Evolutionary conservation across 1,140 invertebrate species (phyloP), one percentile per base, ranked within the genome.

Genomic region (Mesaphorura yosii): DNA sequence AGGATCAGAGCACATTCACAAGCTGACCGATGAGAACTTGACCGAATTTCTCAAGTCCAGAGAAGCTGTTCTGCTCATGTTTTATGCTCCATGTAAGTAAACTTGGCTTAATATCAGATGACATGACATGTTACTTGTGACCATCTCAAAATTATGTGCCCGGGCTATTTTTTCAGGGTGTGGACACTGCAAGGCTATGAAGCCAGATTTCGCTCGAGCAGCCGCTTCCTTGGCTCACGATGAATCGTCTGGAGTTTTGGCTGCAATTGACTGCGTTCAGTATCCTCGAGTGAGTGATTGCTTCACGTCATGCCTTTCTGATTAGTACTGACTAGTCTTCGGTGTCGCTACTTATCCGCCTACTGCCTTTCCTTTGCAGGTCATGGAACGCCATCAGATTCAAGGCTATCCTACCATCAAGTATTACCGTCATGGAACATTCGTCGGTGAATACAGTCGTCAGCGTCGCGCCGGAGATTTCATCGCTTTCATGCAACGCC

Each of bases 31-130:
- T 49, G 64, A 61, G 17, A 71, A 62, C 41, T 80, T 82, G 69
- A 72, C 75, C 37, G 55, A 64, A 14, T 68, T 72, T 46, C 41
- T 77, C 23, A 56, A 62, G 52, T 70, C 70, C 48, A 69, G 74
- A 55, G 70, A 72, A 51, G 70, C 74, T 52, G 66, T 68, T 27
- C 62, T 79, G 12, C 70, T 78, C 31, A 76, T 79, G 73, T 79
- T 78, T 64, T 78, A 78, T 66, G 76, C 77, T 23, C 77, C 76
- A 55, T 79, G 77, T 78, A 70, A 71, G 73, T 70, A 23, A 15
- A 53, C 64, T 20, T 64, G 67, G 48, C 47, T 50, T 2, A n/a
- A 34, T 45, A 57, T 25, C 2, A 39, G 41, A 26, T 41, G 4
- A 3, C 20, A n/a, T 17, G 20, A 14, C 22, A 17, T 23, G 4